Conservation (phyloP, 2,113 vertebrate species). For the Odobenus rosmarus region DNA sequence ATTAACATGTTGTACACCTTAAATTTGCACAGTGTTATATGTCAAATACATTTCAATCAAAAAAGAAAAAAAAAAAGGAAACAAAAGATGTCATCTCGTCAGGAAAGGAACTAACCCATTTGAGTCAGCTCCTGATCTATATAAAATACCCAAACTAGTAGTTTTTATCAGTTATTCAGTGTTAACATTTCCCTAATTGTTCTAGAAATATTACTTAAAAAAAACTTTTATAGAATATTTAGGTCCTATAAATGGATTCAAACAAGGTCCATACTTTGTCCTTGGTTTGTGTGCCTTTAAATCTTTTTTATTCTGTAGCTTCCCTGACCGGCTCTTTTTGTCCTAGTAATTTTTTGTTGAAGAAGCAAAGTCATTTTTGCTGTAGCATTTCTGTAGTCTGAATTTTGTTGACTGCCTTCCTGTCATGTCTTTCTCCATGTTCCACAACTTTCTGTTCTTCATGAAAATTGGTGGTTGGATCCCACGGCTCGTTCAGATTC, state of each 20-base stretch:
- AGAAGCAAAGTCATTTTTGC: neutral
- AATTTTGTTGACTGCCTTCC: neutral
- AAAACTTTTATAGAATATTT: neutral
- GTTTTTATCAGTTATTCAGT: neutral
- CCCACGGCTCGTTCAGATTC: neutral
- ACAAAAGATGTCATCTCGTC: neutral
- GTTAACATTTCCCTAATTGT: neutral
- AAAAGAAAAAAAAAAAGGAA: neutral
- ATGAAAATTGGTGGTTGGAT: neutral
- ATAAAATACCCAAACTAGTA: neutral
- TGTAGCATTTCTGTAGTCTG: neutral
- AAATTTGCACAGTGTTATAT: neutral
- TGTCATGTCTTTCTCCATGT: neutral
- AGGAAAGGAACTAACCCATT: neutral
- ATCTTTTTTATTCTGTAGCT: neutral
- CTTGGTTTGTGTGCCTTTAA: neutral
- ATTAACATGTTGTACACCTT: neutral
- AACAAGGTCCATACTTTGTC: neutral
- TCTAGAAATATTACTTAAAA: neutral
- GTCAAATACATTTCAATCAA: neutral
- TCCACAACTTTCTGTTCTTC: neutral
- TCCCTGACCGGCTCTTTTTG: neutral
- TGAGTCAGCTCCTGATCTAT: neutral
- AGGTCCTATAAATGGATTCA: neutral
- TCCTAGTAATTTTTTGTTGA: neutral